Evolutionary conservation across 1,140 invertebrate species (phyloP).

Genomic region (Adelges cooleyi): DNA sequence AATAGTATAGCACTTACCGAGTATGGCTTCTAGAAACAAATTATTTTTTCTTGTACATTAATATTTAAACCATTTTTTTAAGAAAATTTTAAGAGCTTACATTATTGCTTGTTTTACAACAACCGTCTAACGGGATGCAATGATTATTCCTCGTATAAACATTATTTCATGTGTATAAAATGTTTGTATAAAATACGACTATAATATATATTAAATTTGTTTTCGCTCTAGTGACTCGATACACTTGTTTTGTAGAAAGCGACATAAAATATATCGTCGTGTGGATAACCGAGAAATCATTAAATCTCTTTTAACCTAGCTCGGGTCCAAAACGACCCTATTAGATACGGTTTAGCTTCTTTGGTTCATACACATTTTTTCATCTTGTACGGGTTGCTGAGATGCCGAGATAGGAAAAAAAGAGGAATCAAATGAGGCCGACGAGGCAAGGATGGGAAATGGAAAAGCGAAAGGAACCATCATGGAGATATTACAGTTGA

Average conservation of each 20-base stretch:
- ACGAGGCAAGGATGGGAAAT: not conserved
- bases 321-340: not conserved
- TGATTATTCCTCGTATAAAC: too few species aligned
- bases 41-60: too few species aligned
- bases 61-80: too few species aligned
- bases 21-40: too few species aligned
- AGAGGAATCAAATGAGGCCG: not conserved
- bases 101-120: too few species aligned
- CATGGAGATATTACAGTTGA: conserved; percentile 23
- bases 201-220: not conserved
- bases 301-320: not conserved
- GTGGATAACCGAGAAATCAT: not conserved
- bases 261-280: not conserved
- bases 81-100: too few species aligned
- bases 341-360: not conserved
- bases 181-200: not conserved
- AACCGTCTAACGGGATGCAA: too few species aligned
- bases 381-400: not conserved
- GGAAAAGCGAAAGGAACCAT: not conserved
- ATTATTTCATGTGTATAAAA: too few species aligned
- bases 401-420: not conserved
- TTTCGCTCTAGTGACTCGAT: not conserved
- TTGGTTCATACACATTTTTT: conserved; percentile 1
- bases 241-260: not conserved
- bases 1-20: too few species aligned